Base-by-base conservation (phyloP, 2,888 invertebrate species). In the Gastracanthus pulcherrimus region DNA sequence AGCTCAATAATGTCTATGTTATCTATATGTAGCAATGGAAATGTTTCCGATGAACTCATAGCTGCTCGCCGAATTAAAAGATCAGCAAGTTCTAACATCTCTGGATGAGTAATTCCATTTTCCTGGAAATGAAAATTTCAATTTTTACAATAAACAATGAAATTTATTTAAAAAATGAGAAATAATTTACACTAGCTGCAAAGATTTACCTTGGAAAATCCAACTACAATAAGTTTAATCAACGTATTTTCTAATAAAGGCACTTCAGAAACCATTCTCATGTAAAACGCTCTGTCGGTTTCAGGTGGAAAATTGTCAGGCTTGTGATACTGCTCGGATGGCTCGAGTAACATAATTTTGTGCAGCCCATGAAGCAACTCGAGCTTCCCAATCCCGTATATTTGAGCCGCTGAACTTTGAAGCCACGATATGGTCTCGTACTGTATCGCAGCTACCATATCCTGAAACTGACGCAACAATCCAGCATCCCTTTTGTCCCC, bases 241-340 rank as follows among this genome's bases (percentile, higher is more conserved):
- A 99, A 92, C 0, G 98, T 97, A 86, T 96, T 96, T 92, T 98
- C 97, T 48, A 95, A 93, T 64, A 98, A 93, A 0, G 98, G 98
- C 19, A 97, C 96, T 91, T 99, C 98, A 45, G 96, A 95, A 77
- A 97, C 96, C 77, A 98, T 92, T 31, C 98, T 93, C 88, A 97
- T 93, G 76, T 96, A 94, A 64, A 95, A 92, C 36, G 94, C 94
- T 85, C 98, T 94, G 87, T 99, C 98, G 9, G 95, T 95, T 92
- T 99, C 99, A 0, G 97, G 95, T 0, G 98, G 98, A 97, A 98
- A 98, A 91, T 96, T 96, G 92, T 96, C 96, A 83, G 94, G 93
- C 90, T 96, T 96, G 88, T 95, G 96, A 92, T 97, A 97, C 80
- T 95, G 94, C 83, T 97, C 97, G 0, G 95, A 94, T 78, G 94